phyloP scores from a whole-genome alignment of 1,140 invertebrate genomes.

The Frieseomelitta varia region DNA sequence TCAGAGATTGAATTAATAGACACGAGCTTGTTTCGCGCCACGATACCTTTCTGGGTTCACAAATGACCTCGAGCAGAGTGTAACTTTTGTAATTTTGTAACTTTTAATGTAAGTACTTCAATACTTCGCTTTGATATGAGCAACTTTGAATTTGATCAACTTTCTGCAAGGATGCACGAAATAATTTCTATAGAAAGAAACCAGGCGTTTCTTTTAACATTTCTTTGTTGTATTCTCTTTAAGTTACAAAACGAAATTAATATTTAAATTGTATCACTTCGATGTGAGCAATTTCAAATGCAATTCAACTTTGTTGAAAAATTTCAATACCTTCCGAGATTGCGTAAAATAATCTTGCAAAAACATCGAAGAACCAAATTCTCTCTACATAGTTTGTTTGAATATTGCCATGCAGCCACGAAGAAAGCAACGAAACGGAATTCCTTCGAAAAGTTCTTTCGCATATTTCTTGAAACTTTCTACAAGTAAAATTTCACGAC shows the following conservation, averaged over 20 bases:
- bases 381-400: no score
- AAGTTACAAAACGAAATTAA: not conserved
- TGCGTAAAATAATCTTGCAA: no score
- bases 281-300: no score
- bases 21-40: not conserved
- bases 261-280: not conserved
- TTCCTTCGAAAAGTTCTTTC: not conserved
- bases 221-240: not conserved
- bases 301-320: no score
- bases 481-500: no score
- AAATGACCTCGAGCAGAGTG: not conserved
- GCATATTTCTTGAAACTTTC: not conserved
- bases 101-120: no score
- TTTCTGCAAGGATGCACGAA: not conserved
- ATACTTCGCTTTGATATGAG: not conserved
- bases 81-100: no score
- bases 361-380: no score
- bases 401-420: no score
- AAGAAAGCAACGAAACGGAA: not conserved
- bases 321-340: no score
- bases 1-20: slow-evolving; percentile 33
- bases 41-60: not conserved
- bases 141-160: not conserved
- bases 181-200: not conserved
- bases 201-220: no score